Conservation (phyloP, 2,113 vertebrate species). For the Saimiri boliviensis region DNA sequence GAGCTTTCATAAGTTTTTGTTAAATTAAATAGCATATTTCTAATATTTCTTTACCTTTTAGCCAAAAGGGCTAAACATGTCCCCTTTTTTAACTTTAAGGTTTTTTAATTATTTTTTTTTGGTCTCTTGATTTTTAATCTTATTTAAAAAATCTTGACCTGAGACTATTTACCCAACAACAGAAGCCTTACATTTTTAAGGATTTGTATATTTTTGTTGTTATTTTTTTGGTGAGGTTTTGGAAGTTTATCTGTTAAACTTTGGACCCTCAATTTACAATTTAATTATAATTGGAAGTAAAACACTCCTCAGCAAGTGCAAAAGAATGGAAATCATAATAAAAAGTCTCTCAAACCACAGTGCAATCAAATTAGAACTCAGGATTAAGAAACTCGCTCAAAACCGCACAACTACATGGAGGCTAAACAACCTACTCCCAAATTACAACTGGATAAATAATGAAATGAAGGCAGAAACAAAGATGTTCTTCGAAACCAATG, state of each 20-base stretch:
- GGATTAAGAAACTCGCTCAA: too few relatives aligned
- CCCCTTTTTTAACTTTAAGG: background rate
- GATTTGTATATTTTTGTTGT: background rate
- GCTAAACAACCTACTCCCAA: too few relatives aligned
- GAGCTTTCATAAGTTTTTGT: background rate
- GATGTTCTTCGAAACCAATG: too few relatives aligned
- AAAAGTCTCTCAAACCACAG: too few relatives aligned
- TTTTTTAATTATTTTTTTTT: background rate
- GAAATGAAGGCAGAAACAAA: too few relatives aligned
- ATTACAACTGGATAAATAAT: too few relatives aligned
- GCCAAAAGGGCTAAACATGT: background rate
- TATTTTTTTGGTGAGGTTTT: background rate
- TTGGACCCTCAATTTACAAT: background rate
- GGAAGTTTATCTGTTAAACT: background rate
- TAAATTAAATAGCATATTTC: background rate
- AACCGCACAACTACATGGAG: too few relatives aligned
- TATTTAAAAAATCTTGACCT: background rate
- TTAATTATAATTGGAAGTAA: background rate
- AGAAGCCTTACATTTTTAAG: background rate
- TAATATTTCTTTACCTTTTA: conserved; percentile 22
- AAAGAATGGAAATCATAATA: too few relatives aligned
- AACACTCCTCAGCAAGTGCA: too few relatives aligned
- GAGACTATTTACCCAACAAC: background rate
- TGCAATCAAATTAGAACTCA: too few relatives aligned
- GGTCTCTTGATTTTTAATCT: background rate